Evolutionary conservation across 2,113 vertebrate species (phyloP).

Genomic region (Ancistrus triradiatus): DNA sequence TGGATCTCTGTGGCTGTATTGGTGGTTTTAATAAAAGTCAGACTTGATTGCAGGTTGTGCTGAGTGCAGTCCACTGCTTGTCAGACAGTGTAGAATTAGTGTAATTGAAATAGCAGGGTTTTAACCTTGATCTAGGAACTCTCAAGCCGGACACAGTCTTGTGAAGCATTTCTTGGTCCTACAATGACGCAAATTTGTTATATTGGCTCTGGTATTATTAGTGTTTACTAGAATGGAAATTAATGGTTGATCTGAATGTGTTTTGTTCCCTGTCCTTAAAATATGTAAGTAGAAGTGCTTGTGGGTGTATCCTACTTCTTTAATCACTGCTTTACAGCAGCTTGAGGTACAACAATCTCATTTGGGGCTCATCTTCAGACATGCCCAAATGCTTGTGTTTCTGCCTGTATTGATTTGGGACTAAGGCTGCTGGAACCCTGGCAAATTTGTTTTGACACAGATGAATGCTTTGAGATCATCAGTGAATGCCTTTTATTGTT

Average conservation of each 20-base stretch:
- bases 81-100: neutral
- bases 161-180: too few relatives aligned
- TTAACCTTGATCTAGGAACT: slow-evolving; percentile 45
- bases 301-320: neutral
- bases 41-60: slow-evolving; percentile 18
- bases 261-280: neutral
- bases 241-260: neutral
- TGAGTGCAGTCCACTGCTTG: neutral
- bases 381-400: too few relatives aligned
- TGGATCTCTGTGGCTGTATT: neutral
- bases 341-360: neutral
- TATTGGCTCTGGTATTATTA: neutral
- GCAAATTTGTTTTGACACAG: too few relatives aligned
- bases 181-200: too few relatives aligned
- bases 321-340: neutral
- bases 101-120: neutral
- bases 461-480: too few relatives aligned
- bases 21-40: slow-evolving; percentile 31
- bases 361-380: too few relatives aligned
- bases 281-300: neutral
- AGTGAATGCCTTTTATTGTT: too few relatives aligned
- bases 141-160: slow-evolving; percentile 49
- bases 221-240: neutral
- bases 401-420: too few relatives aligned
- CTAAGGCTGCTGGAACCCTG: too few relatives aligned